Conservation (phyloP, 2,113 vertebrate genomes). For the Syngnathoides biaculeatus region DNA sequence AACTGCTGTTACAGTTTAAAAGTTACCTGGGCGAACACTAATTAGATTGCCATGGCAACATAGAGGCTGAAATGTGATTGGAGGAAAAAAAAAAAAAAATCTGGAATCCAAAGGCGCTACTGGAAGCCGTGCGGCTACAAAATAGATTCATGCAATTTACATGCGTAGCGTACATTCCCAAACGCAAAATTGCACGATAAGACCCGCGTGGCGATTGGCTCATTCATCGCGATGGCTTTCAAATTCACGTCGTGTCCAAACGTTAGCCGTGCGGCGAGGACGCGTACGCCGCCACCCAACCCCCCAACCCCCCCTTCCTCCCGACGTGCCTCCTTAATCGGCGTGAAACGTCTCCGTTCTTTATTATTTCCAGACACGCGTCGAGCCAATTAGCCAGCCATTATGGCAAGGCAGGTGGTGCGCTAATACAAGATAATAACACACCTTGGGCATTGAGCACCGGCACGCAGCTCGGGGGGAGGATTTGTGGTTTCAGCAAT, state of each 20-base stretch:
- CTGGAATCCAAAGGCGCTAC: too few species aligned
- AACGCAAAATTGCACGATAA: neutral
- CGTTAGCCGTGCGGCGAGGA: neutral
- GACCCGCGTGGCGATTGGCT: slow-evolving; percentile 18
- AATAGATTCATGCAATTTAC: too few species aligned
- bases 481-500: slow-evolving; percentile 36
- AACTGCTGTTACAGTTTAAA: too few species aligned
- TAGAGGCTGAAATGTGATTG: too few species aligned
- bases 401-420: slow-evolving; percentile 75
- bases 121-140: too few species aligned
- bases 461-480: slow-evolving; percentile 48
- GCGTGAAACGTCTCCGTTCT: slow-evolving; percentile 60
- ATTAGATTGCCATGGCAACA: too few species aligned
- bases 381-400: slow-evolving; percentile 74
- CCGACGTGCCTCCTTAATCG: slow-evolving; percentile 54
- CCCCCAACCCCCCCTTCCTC: slow-evolving; percentile 8
- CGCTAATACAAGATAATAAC: slow-evolving; percentile 76
- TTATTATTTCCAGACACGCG: slow-evolving; percentile 71
- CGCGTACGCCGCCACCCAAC: slow-evolving; percentile 22
- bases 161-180: too few species aligned
- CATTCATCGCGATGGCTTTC: slow-evolving; percentile 17
- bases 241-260: slow-evolving; percentile 1
- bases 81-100: too few species aligned
- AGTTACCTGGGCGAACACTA: too few species aligned
- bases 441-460: slow-evolving; percentile 70